A percentile compares a stretch with the other conserved stretches of the same genome.
Conservation (phyloP, 2,797 vertebrate species). For the Alca torda region DNA sequence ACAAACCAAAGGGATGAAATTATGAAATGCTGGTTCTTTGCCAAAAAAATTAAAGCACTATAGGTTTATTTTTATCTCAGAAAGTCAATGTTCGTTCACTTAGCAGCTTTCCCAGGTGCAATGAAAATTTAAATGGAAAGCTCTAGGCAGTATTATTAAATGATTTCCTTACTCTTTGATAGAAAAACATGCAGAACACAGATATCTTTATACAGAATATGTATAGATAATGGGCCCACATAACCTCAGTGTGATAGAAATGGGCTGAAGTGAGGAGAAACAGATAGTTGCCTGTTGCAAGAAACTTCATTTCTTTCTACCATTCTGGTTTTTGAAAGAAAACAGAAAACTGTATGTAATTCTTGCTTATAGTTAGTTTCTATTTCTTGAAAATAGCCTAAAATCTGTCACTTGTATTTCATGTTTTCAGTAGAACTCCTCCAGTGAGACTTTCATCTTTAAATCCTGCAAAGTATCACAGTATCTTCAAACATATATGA, state of each 20-base stretch:
- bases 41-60: constrained; percentile 67
- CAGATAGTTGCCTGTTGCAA: neutral
- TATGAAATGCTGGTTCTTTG: constrained; percentile 64
- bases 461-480: neutral
- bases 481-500: neutral
- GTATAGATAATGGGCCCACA: constrained; percentile 15
- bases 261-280: neutral
- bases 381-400: neutral
- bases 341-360: neutral
- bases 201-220: constrained; percentile 62
- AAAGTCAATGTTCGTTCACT: constrained; percentile 69
- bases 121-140: constrained; percentile 77
- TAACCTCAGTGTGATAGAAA: neutral
- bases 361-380: neutral
- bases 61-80: constrained; percentile 73
- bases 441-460: neutral
- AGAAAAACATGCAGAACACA: constrained; percentile 48
- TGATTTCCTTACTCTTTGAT: constrained; percentile 57
- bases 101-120: constrained; percentile 66
- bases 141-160: constrained; percentile 64
- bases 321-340: neutral
- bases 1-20: constrained; percentile 68
- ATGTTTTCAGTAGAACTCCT: neutral
- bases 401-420: neutral
- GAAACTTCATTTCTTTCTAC: neutral